These are phyloP conservation scores for Nycticorax nycticorax DNA, from an alignment of 2,113 vertebrate genomes.

Conservation along the genomic window DNA sequence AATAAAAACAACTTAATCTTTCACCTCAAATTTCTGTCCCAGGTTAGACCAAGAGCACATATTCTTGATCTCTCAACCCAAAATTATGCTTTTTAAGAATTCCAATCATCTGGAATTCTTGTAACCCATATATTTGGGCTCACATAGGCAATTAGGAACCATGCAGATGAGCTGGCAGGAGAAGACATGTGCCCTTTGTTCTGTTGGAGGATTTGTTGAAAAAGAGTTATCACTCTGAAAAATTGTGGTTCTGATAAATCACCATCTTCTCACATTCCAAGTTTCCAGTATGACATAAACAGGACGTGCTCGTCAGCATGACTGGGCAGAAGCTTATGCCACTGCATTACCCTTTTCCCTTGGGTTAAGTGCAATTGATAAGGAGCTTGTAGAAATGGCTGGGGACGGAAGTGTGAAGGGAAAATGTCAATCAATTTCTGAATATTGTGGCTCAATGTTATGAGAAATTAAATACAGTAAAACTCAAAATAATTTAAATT, in stretches of 20 bases:
- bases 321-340: not conserved
- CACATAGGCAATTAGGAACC: not conserved
- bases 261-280: not conserved
- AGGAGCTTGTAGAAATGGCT: not conserved
- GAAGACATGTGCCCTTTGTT: rapidly evolving
- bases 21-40: not conserved
- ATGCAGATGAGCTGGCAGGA: not conserved
- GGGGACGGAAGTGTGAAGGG: not conserved
- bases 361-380: not conserved
- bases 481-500: not conserved
- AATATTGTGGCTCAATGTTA: not conserved
- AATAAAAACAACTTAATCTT: not conserved
- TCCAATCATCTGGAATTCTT: not conserved
- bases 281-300: not conserved
- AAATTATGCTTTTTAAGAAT: rapidly evolving
- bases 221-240: not conserved
- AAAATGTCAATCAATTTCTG: not conserved
- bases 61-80: not conserved
- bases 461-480: not conserved
- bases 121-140: not conserved
- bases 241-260: not conserved
- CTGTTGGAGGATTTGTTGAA: not conserved
- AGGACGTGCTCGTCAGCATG: rapidly evolving
- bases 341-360: not conserved
- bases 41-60: not conserved